Evolutionary conservation across 2,113 vertebrate species (phyloP), one percentile per base, ranked within the genome.

Genomic region (Acanthochromis polyacanthus): DNA sequence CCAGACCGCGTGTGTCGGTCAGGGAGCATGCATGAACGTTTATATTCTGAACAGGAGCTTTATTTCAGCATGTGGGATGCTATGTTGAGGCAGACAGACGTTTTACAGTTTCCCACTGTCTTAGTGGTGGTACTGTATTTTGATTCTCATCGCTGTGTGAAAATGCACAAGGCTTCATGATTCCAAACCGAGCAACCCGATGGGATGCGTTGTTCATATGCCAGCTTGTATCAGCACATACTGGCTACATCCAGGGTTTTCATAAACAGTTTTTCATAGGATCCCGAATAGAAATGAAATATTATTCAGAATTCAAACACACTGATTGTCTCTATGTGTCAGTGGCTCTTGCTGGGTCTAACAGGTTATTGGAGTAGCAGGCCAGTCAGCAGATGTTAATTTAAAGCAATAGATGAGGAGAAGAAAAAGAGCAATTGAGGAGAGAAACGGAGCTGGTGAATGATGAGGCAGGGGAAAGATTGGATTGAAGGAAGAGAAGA

Each of bases 331-430:
- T 81, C 28, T 69, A 75, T 69, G 67, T 81, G 61, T 75, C 78
- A 51, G 75, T 60, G 77, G 63, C 36, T 72, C 70, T 71, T 63
- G 64, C 68, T 65, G 73, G 65, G 79, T 63, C 70, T 71, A 82
- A 82, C 78, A 86, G 78, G 76, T 86, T 90, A 83, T 79, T 81
- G 68, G 64, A 69, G 70, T 22, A 75, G 81, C 82, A 59, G 71
- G 60, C 77, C 72, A 85, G 78, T 87, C 81, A 84, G 81, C 82
- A 86, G 86, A 90, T 84, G 85, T 81, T 91, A 78, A 90, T 90
- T 88, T 82, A 81, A 80, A 69, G 69, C 68, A 86, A 78, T 58
- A 58, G 65, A 56, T 45, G 70, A 55, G 61, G 72, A 75, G 36
- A 63, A 71, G 70, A 84, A 80, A 84, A 69, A n/a, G 61, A 60